Evolutionary conservation across 2,888 invertebrate genomes (phyloP).

Genomic region (Synanthedon formicaeformis): DNA sequence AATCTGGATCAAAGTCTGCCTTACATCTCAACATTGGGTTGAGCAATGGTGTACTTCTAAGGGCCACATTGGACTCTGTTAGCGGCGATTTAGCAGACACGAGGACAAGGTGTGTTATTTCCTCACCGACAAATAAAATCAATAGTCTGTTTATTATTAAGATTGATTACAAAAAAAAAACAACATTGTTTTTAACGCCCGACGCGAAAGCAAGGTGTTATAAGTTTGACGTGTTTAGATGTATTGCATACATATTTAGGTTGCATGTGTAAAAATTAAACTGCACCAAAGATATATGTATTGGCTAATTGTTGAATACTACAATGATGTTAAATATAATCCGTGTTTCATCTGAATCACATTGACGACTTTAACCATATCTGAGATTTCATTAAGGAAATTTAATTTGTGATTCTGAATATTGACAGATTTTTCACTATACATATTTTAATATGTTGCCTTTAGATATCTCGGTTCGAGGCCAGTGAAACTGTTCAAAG

Average conservation of each 20-base stretch:
- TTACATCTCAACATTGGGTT: constrained; percentile 97
- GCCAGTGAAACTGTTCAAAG: constrained; percentile 96
- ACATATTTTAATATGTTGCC: constrained; percentile 1
- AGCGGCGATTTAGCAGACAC: constrained; percentile 98
- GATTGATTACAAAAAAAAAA: no score
- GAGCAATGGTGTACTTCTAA: constrained; percentile 93
- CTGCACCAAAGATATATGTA: background rate
- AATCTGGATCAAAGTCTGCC: constrained; percentile 77
- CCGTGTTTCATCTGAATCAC: constrained; percentile 75
- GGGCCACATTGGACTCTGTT: constrained; percentile 94
- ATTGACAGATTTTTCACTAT: background rate
- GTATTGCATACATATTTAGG: background rate
- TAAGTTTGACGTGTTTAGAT: no score
- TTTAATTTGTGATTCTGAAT: background rate
- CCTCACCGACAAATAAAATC: background rate
- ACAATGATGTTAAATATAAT: constrained; percentile 55
- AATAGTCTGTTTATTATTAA: background rate
- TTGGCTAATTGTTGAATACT: constrained; percentile 3
- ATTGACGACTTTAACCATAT: constrained; percentile 68
- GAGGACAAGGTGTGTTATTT: constrained; percentile 77
- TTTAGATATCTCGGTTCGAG: constrained; percentile 88
- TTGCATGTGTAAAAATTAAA: background rate
- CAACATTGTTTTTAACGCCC: no score
- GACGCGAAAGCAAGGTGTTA: no score
- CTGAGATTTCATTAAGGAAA: constrained; percentile 29